Percentiles rank a stretch among this genome's conserved stretches.
phyloP scores from a whole-genome alignment of 2,797 vertebrate species.

The Spinibarbus caldwelli region DNA sequence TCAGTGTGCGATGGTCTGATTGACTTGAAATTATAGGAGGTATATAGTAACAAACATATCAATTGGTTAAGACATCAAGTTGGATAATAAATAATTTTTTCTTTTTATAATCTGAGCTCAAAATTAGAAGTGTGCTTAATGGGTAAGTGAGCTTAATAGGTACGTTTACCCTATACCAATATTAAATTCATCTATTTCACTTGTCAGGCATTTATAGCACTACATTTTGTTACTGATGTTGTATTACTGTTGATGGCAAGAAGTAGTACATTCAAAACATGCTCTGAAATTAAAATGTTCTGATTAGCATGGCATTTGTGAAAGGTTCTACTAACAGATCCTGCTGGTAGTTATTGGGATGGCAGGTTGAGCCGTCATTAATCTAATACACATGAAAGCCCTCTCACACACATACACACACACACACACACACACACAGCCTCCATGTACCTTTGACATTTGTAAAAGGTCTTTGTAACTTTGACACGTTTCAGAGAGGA shows the following conservation, averaged over 20 bases:
- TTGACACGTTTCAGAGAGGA: conserved; percentile 48
- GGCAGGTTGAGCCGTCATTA: conserved; percentile 26
- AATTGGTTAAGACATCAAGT: no score
- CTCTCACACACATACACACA: neutral
- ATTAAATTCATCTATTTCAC: neutral
- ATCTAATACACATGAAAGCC: conserved; percentile 29
- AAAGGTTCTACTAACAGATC: neutral
- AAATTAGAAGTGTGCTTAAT: no score
- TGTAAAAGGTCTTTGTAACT: conserved; percentile 48
- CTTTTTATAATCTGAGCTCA: no score
- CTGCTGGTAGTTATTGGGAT: conserved; percentile 10
- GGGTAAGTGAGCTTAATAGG: no score
- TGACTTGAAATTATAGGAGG: no score
- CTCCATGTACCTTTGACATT: conserved; percentile 44
- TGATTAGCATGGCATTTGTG: conserved; percentile 18
- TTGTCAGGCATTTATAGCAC: neutral
- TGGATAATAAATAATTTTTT: no score
- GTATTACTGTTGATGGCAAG: neutral
- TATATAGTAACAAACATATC: no score
- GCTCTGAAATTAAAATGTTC: conserved; percentile 14
- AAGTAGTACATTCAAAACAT: neutral
- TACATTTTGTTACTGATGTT: neutral
- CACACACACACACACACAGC: conserved; percentile 21
- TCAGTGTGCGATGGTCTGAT: no score
- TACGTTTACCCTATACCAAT: no score